Base-by-base conservation (phyloP, 2,888 invertebrate genomes). In the Cosmia trapezina region DNA sequence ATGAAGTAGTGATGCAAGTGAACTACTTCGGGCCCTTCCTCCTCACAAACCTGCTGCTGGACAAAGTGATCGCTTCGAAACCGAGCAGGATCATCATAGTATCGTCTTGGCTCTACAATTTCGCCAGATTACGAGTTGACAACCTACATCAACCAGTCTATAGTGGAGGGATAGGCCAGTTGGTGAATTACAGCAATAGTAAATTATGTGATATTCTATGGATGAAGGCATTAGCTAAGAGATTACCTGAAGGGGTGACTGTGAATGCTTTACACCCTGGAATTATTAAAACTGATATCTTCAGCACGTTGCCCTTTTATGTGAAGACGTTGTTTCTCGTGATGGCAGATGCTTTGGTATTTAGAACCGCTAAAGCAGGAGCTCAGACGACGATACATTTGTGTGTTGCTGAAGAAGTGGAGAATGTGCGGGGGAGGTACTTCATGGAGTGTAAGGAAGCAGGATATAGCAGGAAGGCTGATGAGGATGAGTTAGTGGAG, bases 251-350 rank as follows among this genome's bases (percentile, higher is more conserved):
- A 17, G 97, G 97, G 6, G 97, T 98, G 0, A 98, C 98, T 0
- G 98, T 97, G 0, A 98, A 98, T 89, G 97, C 97, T 81, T 92
- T 98, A 64, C 98, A 98, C 93, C 99, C 98, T 0, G 99, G 99
- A 17, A 94, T 98, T 90, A 98, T 98, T 53, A 97, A 97, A 89
- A 98, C 98, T 0, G 97, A 97, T 41, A 98, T 98, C 66, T 98
- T 97, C 97, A 96, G 97, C 51, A 97, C 96, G 84, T 92, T 97
- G 17, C 97, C 97, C 0, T 63, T 78, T 1, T 9, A 69, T 3
- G 0, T 53, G 0, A 90, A 97, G 2, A 97, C 96, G 28, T 92
- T 97, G 0, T 79, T 97, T 78, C 90, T 95, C 77, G 86, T 96
- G 8, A 91, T 98, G 4, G 93, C 97, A 0, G 97, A 97, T 85